phyloP scores from a whole-genome alignment of 2,113 vertebrate genomes.

The Oceanodroma tethys region DNA sequence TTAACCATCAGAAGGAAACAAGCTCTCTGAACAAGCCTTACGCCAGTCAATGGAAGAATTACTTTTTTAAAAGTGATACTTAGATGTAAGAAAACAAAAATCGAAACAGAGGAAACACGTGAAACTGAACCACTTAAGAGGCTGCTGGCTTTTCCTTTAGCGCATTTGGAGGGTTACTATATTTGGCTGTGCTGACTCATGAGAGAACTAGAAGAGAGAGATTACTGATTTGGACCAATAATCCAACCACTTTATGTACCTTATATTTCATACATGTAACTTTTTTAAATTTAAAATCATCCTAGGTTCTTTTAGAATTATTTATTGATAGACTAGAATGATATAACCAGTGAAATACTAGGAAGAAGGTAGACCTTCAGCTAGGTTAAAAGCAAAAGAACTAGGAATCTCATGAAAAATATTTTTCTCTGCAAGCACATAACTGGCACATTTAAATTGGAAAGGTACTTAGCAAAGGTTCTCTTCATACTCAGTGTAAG shows the following conservation, averaged over 20 bases:
- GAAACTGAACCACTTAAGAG: neutral
- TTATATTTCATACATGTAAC: neutral
- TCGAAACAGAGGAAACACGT: neutral
- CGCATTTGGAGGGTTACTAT: neutral
- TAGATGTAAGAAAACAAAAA: neutral
- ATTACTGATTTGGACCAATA: neutral
- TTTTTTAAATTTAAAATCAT: neutral
- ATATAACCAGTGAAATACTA: neutral
- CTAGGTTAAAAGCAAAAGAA: neutral
- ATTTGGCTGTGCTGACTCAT: neutral
- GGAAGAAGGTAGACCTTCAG: neutral
- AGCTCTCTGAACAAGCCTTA: neutral
- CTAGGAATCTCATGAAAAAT: neutral
- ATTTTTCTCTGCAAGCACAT: neutral
- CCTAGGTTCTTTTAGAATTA: neutral
- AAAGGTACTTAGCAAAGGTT: neutral
- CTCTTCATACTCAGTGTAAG: neutral
- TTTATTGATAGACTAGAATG: neutral
- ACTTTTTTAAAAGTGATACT: neutral
- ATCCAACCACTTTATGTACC: neutral
- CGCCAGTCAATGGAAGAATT: neutral
- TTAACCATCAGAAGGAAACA: neutral
- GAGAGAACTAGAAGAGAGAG: neutral
- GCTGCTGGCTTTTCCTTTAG: neutral
- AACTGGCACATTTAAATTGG: neutral